Evolutionary conservation across 2,113 vertebrate species (phyloP).

Genomic region (Todiramphus saurophagus): DNA sequence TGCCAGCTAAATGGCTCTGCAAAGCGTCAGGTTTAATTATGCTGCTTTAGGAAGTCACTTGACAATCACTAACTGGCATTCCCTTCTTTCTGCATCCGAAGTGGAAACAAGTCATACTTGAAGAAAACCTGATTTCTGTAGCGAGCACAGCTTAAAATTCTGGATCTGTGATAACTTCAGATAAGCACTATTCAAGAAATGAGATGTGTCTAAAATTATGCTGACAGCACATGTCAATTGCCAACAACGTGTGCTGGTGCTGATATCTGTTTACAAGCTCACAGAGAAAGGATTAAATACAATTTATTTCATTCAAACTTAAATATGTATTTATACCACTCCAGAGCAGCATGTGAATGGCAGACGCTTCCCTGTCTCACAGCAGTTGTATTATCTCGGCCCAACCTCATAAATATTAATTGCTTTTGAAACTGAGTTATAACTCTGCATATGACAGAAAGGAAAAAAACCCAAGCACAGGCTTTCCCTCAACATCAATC

Average conservation of each 20-base stretch:
- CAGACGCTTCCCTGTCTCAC: slow-evolving; percentile 13
- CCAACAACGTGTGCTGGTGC: not conserved
- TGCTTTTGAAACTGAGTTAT: not conserved
- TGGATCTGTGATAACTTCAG: not conserved
- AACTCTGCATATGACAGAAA: not conserved
- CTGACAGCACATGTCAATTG: slow-evolving; percentile 11
- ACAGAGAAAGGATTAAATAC: slow-evolving; percentile 7
- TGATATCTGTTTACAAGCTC: slow-evolving; percentile 19
- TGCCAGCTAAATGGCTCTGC: not conserved
- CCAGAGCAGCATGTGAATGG: not conserved
- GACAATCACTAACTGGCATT: not conserved
- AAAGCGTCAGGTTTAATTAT: slow-evolving; percentile 14
- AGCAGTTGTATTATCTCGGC: not conserved
- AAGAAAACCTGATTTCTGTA: not conserved
- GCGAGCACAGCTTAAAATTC: not conserved
- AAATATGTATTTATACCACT: slow-evolving; percentile 15
- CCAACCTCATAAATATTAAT: slow-evolving; percentile 53
- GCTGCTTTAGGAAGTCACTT: not conserved
- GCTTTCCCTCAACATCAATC: not conserved
- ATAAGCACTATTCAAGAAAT: not conserved
- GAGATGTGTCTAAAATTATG: not conserved
- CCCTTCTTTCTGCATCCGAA: not conserved
- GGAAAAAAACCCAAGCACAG: not conserved
- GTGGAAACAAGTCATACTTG: not conserved
- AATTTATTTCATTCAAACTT: slow-evolving; percentile 21